phyloP scores from a whole-genome alignment of 2,113 vertebrate genomes.

The Smithornis capensis region DNA sequence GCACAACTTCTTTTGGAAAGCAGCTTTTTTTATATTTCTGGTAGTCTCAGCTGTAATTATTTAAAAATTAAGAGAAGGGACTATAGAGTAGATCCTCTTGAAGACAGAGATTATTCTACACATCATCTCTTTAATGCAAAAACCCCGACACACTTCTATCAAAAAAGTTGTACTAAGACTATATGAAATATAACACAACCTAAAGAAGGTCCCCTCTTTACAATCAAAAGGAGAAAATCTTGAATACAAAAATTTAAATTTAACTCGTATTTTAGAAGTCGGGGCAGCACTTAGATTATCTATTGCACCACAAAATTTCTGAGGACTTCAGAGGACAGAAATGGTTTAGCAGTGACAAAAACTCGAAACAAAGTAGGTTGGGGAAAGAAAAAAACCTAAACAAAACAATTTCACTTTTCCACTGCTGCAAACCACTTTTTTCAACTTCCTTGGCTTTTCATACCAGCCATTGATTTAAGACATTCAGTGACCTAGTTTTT shows the following conservation, averaged over 20 bases:
- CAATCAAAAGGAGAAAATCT: not conserved
- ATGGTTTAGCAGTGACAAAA: not conserved
- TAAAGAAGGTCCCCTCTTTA: not conserved
- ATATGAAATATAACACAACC: fast-evolving
- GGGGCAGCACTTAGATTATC: not conserved
- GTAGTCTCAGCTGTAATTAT: not conserved
- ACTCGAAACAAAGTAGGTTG: not conserved
- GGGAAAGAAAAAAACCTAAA: not conserved
- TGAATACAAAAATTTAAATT: not conserved
- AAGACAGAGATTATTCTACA: not conserved
- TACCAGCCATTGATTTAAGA: not conserved
- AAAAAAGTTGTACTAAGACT: not conserved
- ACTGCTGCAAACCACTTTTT: not conserved
- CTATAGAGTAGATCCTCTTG: not conserved
- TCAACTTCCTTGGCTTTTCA: not conserved
- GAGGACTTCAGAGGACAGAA: not conserved
- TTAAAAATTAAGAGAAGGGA: not conserved
- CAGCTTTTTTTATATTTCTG: not conserved
- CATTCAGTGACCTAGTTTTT: not conserved
- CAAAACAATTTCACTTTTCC: not conserved
- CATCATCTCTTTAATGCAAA: not conserved
- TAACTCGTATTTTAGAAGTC: not conserved
- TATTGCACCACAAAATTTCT: not conserved
- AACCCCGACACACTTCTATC: fast-evolving
- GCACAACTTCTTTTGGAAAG: not conserved